These are phyloP conservation scores for Ophioninae sp. DNA, from an alignment of 2,888 invertebrate genomes.

Conservation along the genomic window DNA sequence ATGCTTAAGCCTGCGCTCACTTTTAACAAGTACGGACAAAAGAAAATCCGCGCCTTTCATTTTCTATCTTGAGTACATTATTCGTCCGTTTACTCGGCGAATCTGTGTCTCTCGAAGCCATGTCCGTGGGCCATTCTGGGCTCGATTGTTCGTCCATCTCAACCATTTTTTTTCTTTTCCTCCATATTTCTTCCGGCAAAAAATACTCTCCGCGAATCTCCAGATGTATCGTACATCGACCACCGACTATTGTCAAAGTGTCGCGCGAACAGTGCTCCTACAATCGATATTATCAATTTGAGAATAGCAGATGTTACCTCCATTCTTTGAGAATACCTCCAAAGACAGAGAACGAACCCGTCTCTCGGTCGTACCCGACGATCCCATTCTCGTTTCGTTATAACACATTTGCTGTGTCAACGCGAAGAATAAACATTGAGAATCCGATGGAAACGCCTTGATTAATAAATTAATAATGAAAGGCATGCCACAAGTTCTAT, in stretches of 20 bases:
- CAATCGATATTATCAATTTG: background rate
- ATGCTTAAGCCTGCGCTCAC: background rate
- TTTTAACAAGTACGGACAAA: background rate
- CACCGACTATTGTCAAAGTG: background rate
- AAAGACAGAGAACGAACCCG: background rate
- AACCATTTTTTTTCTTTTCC: background rate
- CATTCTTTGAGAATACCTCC: background rate
- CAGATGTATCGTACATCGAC: background rate
- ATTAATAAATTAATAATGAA: background rate
- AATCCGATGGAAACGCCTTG: background rate
- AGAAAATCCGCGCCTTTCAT: constrained; percentile 9
- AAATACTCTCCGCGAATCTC: background rate
- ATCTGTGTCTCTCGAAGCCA: constrained; percentile 17
- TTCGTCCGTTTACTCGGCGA: constrained; percentile 42
- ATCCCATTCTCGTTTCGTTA: background rate
- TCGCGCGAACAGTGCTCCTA: background rate
- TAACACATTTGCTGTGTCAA: background rate
- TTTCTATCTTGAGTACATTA: constrained; percentile 27
- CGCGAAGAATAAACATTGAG: background rate
- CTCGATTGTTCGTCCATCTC: background rate
- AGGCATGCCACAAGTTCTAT: background rate
- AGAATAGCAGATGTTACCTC: background rate
- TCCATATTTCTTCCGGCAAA: background rate
- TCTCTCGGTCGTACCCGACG: background rate
- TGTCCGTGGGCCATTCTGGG: background rate